Conservation (phyloP, 2,113 vertebrate genomes). For the Cheilinus undulatus region DNA sequence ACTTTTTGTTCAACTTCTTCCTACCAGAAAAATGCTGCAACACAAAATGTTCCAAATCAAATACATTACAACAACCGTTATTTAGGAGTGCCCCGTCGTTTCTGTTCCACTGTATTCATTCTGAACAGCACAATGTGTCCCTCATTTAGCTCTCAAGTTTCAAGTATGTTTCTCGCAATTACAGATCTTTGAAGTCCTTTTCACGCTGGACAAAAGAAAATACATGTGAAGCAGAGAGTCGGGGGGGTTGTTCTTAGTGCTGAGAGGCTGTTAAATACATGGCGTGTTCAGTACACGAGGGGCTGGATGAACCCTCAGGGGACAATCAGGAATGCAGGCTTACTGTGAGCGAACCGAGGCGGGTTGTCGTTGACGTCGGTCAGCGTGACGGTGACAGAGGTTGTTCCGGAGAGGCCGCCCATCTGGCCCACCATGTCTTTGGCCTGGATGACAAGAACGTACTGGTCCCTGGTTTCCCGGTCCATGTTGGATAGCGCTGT, state of each 20-base stretch:
- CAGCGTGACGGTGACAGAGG: constrained; percentile 94
- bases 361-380: constrained; percentile 97
- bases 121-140: constrained; percentile 5
- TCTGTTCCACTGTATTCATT: not conserved
- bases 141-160: constrained; percentile 34
- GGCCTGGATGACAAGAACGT: constrained; percentile 95
- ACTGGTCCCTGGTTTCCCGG: constrained; percentile 95
- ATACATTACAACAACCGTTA: constrained; percentile 13
- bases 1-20: not conserved
- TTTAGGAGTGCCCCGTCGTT: constrained; percentile 5
- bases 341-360: constrained; percentile 92
- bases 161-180: constrained; percentile 32
- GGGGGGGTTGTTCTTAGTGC: constrained; percentile 38
- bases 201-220: constrained; percentile 16
- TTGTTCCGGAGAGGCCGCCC: constrained; percentile 95
- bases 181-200: constrained; percentile 21
- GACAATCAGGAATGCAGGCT: constrained; percentile 60
- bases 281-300: not conserved
- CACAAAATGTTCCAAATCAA: constrained; percentile 10
- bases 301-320: constrained; percentile 15
- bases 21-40: not conserved
- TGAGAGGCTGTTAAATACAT: constrained; percentile 34
- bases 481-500: constrained; percentile 98
- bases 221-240: not conserved
- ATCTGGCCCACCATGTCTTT: constrained; percentile 99